These are phyloP conservation scores for Alethe castanea DNA, from an alignment of 2,113 vertebrate genomes.

Conservation along the genomic window DNA sequence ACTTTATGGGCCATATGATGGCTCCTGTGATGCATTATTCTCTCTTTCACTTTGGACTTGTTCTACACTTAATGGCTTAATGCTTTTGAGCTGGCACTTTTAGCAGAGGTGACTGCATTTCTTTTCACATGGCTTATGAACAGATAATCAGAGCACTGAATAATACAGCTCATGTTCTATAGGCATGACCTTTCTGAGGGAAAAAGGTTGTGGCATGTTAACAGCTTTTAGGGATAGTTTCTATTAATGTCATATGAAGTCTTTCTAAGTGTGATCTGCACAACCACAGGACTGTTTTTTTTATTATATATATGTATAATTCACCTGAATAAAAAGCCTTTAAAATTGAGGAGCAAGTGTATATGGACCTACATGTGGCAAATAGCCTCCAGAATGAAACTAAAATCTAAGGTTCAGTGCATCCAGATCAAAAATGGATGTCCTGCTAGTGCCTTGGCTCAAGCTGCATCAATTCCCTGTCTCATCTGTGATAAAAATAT, in stretches of 20 bases:
- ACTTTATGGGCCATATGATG: slow-evolving; percentile 35
- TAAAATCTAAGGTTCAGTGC: not conserved
- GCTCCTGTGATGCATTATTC: not conserved
- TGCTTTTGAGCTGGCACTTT: not conserved
- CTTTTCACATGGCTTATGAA: not conserved
- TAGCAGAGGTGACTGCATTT: not conserved
- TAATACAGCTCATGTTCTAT: not conserved
- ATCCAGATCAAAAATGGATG: not conserved
- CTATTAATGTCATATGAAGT: not conserved
- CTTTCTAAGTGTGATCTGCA: not conserved
- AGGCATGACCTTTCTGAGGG: not conserved
- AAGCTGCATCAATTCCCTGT: not conserved
- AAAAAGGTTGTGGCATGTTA: not conserved
- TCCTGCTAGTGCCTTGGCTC: not conserved
- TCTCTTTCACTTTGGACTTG: not conserved
- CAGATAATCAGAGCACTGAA: not conserved
- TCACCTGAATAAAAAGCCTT: not conserved
- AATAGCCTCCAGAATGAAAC: not conserved
- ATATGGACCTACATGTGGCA: not conserved
- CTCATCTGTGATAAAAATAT: not conserved
- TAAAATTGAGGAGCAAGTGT: not conserved
- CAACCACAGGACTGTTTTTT: not conserved
- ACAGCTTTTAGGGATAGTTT: not conserved
- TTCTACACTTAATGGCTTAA: slow-evolving; percentile 15
- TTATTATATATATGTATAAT: not conserved